Evolutionary conservation across 2,888 invertebrate genomes (phyloP), one percentile per base, ranked within the genome.

Genomic region (Bombylius discolor): DNA sequence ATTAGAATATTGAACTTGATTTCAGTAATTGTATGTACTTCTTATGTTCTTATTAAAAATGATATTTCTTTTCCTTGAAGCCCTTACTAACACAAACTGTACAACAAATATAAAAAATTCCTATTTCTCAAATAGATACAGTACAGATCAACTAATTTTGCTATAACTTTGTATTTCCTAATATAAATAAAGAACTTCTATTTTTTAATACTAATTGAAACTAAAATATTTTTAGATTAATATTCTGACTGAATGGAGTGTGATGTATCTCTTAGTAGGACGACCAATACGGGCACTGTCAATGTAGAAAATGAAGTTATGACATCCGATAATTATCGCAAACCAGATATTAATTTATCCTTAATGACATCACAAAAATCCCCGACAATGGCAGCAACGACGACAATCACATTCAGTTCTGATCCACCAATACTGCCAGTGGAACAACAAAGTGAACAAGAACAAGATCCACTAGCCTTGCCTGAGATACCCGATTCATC

Each of bases 381-480:
- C 36, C 9, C 47, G n/a, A 8, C 55, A 51, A 31, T 36, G 9
- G 5, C 52, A 8, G 36, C 36, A 23, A 50, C 52, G 47, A 55
- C 50, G 48, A 49, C 52, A 50, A 59, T 34, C 53, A 46, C 56
- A 42, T 52, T 36, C 49, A 50, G 58, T 45, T 53, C 61, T 51
- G 61, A 61, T 49, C 59, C 61, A 55, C 58, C 61, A 57, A 55
- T 62, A 42, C 56, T 62, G 33, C 59, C 53, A 54, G 55, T 58
- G 9, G 59, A 58, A 32, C 57, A 60, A 52, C 56, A 58, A 23
- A 11, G 8, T 23, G 68, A 68, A 56, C 23, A 23, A 23, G 72
- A 72, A 62, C 69, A 68, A 58, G 73, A 73, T 67, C 73, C 73
- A 11, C 61, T 73, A 61, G 73, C 73, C 12, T 61, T 73, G 55